phyloP scores from a whole-genome alignment of 2,888 invertebrate species.

The Idaea biselata region DNA sequence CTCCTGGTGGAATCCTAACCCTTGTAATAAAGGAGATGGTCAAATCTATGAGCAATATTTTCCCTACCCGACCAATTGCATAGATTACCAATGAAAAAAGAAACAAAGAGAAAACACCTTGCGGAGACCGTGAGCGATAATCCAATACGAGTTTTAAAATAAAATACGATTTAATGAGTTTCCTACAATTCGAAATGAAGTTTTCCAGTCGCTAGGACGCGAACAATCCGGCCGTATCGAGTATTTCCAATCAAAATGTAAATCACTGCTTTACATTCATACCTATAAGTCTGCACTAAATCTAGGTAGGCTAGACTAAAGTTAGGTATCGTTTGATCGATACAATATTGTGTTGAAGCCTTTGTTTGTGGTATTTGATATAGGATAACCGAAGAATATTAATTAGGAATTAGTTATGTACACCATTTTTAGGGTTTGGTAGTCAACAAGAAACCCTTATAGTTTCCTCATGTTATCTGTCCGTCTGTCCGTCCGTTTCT shows the following conservation, averaged over 20 bases:
- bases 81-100: background rate
- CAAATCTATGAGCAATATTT: too few relatives aligned
- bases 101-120: background rate
- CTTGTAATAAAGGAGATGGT: too few relatives aligned
- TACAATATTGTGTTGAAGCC: background rate
- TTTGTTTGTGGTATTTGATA: too few relatives aligned
- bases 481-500: too few relatives aligned
- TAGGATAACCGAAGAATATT: too few relatives aligned
- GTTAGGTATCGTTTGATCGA: background rate
- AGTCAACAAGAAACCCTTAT: too few relatives aligned
- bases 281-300: constrained; percentile 10
- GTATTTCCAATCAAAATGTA: constrained; percentile 71
- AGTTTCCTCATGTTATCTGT: too few relatives aligned
- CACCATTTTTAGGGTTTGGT: too few relatives aligned
- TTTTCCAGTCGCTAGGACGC: constrained; percentile 20
- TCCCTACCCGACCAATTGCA: background rate
- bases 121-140: background rate
- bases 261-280: constrained; percentile 57
- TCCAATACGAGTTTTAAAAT: background rate
- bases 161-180: background rate
- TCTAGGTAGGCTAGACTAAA: background rate
- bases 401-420: too few relatives aligned
- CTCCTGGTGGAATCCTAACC: too few relatives aligned
- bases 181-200: background rate
- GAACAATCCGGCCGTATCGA: constrained; percentile 44